These are phyloP conservation scores for Aphodius granarius DNA, from an alignment of 2,888 invertebrate species.

Conservation along the genomic window DNA sequence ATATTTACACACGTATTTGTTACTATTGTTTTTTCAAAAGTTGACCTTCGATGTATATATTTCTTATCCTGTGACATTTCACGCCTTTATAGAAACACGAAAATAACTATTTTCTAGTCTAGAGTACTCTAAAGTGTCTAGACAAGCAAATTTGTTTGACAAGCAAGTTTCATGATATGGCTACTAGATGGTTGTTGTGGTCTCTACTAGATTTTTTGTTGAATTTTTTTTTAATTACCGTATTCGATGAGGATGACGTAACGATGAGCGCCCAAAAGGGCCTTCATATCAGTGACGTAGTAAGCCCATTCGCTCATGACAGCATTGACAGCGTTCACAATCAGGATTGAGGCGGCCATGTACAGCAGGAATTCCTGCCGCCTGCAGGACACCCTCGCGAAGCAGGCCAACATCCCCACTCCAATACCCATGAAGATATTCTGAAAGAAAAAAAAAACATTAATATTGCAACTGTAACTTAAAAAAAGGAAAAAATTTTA, in stretches of 20 bases:
- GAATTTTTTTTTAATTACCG: constrained; percentile 43
- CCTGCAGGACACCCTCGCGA: constrained; percentile 51
- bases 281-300: constrained; percentile 48
- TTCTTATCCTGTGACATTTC: no score
- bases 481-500: constrained; percentile 6
- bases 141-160: no score
- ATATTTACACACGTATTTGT: neutral
- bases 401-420: constrained; percentile 55
- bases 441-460: constrained; percentile 44
- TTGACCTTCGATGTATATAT: neutral
- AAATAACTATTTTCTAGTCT: no score
- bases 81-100: no score
- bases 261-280: constrained; percentile 44
- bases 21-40: neutral
- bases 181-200: no score
- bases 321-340: constrained; percentile 60
- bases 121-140: no score
- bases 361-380: constrained; percentile 56
- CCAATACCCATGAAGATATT: constrained; percentile 56
- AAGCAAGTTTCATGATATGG: no score
- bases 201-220: neutral
- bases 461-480: neutral
- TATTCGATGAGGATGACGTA: constrained; percentile 51
- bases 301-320: constrained; percentile 56
- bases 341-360: constrained; percentile 57